Percentiles rank a stretch among this genome's conserved stretches.
Conservation (phyloP, 2,888 invertebrate genomes). For the Galeruca laticollis region DNA sequence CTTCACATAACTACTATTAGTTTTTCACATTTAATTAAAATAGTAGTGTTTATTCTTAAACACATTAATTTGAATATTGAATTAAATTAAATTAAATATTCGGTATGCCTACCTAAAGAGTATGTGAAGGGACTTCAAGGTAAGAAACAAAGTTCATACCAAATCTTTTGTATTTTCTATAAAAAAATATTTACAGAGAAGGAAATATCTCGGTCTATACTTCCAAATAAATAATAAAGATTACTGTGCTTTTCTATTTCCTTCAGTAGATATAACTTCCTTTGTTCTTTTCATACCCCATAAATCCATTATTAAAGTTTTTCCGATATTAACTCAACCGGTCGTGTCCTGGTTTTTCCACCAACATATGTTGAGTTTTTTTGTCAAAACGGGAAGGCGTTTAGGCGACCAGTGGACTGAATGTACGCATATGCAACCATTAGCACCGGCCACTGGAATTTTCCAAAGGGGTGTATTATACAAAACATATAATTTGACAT, state of each 20-base stretch:
- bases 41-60: too few species aligned
- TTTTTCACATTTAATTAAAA: too few species aligned
- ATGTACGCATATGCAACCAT: not conserved
- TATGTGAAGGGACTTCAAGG: too few species aligned
- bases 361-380: slow-evolving; percentile 25
- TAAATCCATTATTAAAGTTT: slow-evolving; percentile 19
- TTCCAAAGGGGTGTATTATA: not conserved
- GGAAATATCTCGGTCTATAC: not conserved
- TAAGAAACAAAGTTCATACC: too few species aligned
- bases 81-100: too few species aligned
- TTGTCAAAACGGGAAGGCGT: not conserved
- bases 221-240: not conserved
- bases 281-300: slow-evolving; percentile 6
- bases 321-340: slow-evolving; percentile 16
- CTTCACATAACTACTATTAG: too few species aligned
- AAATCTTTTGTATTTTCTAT: too few species aligned
- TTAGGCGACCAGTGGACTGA: slow-evolving; percentile 24
- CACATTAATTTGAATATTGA: too few species aligned
- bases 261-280: slow-evolving; percentile 2
- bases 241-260: not conserved
- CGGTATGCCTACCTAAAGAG: too few species aligned
- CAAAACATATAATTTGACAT: not conserved
- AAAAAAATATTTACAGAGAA: not conserved
- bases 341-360: slow-evolving; percentile 18
- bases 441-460: not conserved